Conservation (phyloP, 2,113 vertebrate species). For the Sarotherodon lohbergeri region DNA sequence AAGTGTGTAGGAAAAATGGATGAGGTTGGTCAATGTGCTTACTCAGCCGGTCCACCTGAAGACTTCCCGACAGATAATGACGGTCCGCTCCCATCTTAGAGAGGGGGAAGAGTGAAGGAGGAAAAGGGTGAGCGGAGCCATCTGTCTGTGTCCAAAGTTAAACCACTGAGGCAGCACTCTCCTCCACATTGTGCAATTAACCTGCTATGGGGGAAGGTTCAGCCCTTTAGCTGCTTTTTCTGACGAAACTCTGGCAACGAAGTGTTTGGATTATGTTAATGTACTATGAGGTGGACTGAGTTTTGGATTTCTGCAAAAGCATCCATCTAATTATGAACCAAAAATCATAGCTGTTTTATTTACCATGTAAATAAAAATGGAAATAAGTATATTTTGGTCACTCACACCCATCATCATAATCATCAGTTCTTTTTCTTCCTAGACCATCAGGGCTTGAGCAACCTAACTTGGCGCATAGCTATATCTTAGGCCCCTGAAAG, state of each 20-base stretch:
- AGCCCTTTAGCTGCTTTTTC: background rate
- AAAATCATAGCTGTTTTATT: background rate
- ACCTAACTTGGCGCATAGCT: background rate
- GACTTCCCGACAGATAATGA: constrained; percentile 32
- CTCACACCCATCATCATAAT: background rate
- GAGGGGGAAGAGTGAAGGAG: background rate
- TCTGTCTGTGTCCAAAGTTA: constrained; percentile 47
- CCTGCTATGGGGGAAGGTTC: background rate
- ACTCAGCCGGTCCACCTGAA: constrained; percentile 24
- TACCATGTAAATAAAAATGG: background rate
- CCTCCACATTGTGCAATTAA: constrained; percentile 33
- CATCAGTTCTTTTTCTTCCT: background rate
- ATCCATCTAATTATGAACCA: background rate
- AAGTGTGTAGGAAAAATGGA: background rate
- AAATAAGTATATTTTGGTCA: background rate
- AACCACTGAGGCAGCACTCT: constrained; percentile 17
- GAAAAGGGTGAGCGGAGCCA: constrained; percentile 9
- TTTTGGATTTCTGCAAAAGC: background rate
- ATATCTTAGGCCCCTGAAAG: background rate
- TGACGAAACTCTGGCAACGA: background rate
- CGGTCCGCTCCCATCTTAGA: background rate
- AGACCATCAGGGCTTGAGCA: background rate
- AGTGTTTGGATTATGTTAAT: background rate
- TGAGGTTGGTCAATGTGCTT: constrained; percentile 14
- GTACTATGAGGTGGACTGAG: background rate